These are phyloP conservation scores for Pelagia noctiluca DNA, from an alignment of 30 jellyfish, hydroid and myxozoan species.

Conservation along the genomic window DNA sequence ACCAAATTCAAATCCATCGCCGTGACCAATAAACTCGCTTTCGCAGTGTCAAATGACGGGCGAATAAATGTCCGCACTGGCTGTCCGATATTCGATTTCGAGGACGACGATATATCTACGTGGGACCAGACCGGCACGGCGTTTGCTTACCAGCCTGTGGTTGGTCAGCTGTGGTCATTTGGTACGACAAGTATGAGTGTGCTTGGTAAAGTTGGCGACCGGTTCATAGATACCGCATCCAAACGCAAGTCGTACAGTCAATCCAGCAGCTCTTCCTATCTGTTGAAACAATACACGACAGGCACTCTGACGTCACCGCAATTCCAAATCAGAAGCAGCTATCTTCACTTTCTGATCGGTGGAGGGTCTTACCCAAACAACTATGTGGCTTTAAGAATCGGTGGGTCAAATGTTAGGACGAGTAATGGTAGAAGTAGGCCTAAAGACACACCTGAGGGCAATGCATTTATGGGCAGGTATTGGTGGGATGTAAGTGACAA, in stretches of 20 bases:
- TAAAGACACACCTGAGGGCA: neutral
- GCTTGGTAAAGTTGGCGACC: no score
- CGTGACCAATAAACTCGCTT: conserved; percentile 26
- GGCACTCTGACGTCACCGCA: conserved; percentile 56
- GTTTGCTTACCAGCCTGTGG: neutral
- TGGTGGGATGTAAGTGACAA: conserved; percentile 71
- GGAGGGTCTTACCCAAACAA: conserved; percentile 54
- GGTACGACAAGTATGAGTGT: no score
- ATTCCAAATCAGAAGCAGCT: conserved; percentile 42
- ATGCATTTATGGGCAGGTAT: conserved; percentile 24
- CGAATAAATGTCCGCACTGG: neutral
- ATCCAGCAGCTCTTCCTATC: no score
- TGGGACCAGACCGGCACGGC: conserved; percentile 17
- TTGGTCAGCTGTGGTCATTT: neutral
- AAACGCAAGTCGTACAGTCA: no score
- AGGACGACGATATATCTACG: neutral
- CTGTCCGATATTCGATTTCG: conserved; percentile 29
- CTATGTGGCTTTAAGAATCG: conserved; percentile 46
- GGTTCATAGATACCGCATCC: no score
- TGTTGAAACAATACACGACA: no score
- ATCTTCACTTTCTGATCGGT: conserved; percentile 46
- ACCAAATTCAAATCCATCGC: conserved; percentile 35
- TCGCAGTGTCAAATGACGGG: neutral
- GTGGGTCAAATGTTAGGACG: neutral
- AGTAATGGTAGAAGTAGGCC: conserved; percentile 19